phyloP scores from a whole-genome alignment of 2,888 invertebrate species.

The Melipona bicolor region DNA sequence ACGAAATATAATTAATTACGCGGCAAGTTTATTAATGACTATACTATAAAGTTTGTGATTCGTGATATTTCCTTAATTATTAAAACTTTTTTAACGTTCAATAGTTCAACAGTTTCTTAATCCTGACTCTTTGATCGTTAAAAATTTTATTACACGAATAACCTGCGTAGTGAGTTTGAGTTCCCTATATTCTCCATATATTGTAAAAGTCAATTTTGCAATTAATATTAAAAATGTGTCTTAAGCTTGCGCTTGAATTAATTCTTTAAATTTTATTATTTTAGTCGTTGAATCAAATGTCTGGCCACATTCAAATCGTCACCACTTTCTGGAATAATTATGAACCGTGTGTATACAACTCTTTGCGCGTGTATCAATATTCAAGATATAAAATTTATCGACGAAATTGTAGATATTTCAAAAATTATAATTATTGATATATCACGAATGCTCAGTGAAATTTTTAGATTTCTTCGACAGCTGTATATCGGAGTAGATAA shows the following conservation, averaged over 20 bases:
- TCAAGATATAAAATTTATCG: too few species aligned
- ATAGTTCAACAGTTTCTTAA: constrained; percentile 1
- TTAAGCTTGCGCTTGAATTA: neutral
- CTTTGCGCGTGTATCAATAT: neutral
- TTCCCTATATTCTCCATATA: neutral
- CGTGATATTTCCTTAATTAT: constrained; percentile 48
- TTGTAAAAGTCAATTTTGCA: neutral
- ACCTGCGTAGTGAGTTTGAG: neutral
- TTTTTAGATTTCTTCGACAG: neutral
- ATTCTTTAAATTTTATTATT: neutral
- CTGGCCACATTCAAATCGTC: neutral
- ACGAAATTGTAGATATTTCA: too few species aligned
- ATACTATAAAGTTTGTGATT: constrained; percentile 48
- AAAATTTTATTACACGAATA: neutral
- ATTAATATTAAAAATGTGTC: neutral
- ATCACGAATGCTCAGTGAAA: neutral
- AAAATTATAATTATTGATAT: too few species aligned
- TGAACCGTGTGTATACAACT: neutral
- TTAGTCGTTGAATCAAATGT: neutral
- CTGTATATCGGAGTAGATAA: neutral
- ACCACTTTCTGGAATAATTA: neutral
- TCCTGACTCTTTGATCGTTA: neutral
- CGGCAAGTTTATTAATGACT: constrained; percentile 57
- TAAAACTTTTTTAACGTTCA: constrained; percentile 46
- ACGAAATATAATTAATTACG: constrained; percentile 60